Conservation (phyloP, 2,113 vertebrate species). For the Sphaerodactylus townsendi region DNA sequence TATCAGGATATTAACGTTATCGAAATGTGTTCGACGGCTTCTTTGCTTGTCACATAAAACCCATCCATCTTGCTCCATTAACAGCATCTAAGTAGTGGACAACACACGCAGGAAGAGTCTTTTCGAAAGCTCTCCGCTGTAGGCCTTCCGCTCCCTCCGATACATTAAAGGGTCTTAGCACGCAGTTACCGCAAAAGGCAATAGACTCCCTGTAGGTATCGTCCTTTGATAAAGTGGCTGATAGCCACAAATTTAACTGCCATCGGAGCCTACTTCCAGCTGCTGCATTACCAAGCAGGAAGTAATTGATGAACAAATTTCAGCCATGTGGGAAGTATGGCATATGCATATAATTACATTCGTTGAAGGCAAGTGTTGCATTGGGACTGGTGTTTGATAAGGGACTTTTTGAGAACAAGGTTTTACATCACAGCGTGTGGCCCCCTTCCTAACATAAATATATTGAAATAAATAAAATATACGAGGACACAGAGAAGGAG, state of each 20-base stretch:
- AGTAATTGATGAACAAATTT: conserved; percentile 3
- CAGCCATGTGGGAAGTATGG: conserved; percentile 1
- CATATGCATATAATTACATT: background rate
- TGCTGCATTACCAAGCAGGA: background rate
- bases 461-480: background rate
- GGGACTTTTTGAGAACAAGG: background rate
- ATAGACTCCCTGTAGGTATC: background rate
- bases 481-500: conserved; percentile 6
- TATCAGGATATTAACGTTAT: background rate
- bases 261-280: background rate
- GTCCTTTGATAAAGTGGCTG: conserved; percentile 23
- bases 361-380: background rate
- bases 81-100: conserved; percentile 20
- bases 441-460: conserved; percentile 5
- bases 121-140: background rate
- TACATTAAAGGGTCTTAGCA: background rate
- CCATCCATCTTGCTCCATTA: conserved; percentile 5
- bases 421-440: conserved; percentile 6
- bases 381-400: background rate
- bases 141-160: conserved; percentile 3
- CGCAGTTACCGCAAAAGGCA: conserved; percentile 5
- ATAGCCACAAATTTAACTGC: conserved; percentile 21
- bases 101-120: background rate
- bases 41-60: conserved; percentile 17
- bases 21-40: background rate